Conservation (phyloP, 2,888 invertebrate species). For the Vandiemenella viatica region DNA sequence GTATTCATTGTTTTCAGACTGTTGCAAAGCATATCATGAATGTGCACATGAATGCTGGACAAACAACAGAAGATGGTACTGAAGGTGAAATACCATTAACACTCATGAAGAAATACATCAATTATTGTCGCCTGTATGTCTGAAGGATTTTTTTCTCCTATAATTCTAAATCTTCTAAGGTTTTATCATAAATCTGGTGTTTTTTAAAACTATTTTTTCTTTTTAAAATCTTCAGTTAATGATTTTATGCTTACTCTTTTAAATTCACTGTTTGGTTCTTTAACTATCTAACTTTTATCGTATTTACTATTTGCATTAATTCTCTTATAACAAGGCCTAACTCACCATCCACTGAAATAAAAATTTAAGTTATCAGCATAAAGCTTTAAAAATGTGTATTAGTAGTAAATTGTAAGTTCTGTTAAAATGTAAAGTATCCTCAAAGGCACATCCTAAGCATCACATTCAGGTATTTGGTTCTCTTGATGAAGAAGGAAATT, state of each 20-base stretch:
- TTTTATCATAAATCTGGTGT: constrained; percentile 1
- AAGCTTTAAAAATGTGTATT: no score
- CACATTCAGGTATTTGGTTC: no score
- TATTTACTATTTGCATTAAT: no score
- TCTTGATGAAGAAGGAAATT: no score
- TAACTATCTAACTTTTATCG: not conserved
- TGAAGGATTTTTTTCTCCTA: not conserved
- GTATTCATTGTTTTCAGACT: constrained; percentile 33
- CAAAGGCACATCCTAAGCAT: no score
- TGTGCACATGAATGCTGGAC: constrained; percentile 78
- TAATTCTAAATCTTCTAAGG: not conserved
- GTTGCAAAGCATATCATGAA: constrained; percentile 94
- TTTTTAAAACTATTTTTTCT: no score
- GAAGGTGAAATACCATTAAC: constrained; percentile 74
- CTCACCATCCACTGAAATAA: no score
- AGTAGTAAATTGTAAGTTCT: no score
- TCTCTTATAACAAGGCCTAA: no score
- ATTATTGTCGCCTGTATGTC: constrained; percentile 56
- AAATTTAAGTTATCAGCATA: no score
- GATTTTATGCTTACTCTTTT: not conserved
- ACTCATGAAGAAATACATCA: constrained; percentile 78
- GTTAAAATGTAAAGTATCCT: no score
- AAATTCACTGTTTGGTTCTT: not conserved
- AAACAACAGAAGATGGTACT: constrained; percentile 34
- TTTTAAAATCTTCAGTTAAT: not conserved